Conservation (phyloP, 2,797 vertebrate genomes). For the Hipposideros larvatus region DNA sequence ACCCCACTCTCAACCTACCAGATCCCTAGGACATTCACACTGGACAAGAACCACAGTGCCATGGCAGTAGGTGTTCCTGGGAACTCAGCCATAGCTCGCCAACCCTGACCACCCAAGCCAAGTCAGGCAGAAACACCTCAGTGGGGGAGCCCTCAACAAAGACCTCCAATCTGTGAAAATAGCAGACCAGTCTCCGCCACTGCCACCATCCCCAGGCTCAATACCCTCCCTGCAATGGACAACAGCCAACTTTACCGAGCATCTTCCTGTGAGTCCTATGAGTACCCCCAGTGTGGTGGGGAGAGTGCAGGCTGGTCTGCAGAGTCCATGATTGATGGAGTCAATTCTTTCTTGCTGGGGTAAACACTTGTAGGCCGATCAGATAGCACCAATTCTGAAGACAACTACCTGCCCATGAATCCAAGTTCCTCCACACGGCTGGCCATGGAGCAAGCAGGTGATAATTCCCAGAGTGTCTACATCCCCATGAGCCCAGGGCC, state of each 20-base stretch:
- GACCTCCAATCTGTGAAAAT: slow-evolving; percentile 90
- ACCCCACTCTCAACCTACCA: slow-evolving; percentile 95
- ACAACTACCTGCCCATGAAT: slow-evolving; percentile 99
- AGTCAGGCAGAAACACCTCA: slow-evolving; percentile 91
- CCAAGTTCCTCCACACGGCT: slow-evolving; percentile 95
- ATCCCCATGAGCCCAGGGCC: slow-evolving; percentile 99
- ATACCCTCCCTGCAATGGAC: slow-evolving; percentile 96
- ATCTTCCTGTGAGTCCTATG: slow-evolving; percentile 97
- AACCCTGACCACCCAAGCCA: slow-evolving; percentile 95
- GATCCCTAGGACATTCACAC: slow-evolving; percentile 94
- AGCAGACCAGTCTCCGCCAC: slow-evolving; percentile 84
- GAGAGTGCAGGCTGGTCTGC: slow-evolving; percentile 91
- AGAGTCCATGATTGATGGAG: slow-evolving; percentile 94
- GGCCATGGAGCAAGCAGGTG: slow-evolving; percentile 92
- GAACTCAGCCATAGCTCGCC: slow-evolving; percentile 91
- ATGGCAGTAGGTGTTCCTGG: slow-evolving; percentile 91
- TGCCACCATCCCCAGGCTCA: slow-evolving; percentile 96
- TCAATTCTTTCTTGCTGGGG: slow-evolving; percentile 93
- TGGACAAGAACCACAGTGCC: slow-evolving; percentile 98
- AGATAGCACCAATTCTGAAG: slow-evolving; percentile 96
- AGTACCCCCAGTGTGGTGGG: slow-evolving; percentile 92
- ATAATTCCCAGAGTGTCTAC: slow-evolving; percentile 96
- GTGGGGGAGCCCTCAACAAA: slow-evolving; percentile 93
- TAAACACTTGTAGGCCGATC: slow-evolving; percentile 93
- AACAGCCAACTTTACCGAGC: slow-evolving; percentile 97